phyloP scores from a whole-genome alignment of 2,113 vertebrate genomes.

The Planiliza haematocheilus region DNA sequence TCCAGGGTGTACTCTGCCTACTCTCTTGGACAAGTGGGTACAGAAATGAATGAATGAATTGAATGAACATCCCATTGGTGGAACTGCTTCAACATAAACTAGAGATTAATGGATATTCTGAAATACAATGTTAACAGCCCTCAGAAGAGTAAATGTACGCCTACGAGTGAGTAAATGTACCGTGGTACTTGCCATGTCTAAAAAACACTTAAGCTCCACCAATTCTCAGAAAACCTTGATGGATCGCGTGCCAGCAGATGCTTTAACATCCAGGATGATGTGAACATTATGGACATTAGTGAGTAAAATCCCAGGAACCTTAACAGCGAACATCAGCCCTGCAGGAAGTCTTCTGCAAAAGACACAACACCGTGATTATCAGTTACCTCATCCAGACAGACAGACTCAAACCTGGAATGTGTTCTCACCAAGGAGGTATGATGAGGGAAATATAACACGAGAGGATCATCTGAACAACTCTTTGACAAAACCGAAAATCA shows the following conservation, averaged over 20 bases:
- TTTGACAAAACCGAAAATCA: no score
- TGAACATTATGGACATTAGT: neutral
- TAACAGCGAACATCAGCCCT: neutral
- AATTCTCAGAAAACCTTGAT: neutral
- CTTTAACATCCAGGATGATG: neutral
- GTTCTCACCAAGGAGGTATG: neutral
- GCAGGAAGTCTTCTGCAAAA: constrained; percentile 5
- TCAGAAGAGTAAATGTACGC: no score
- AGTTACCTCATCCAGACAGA: constrained; percentile 11
- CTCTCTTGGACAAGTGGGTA: no score
- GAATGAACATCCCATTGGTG: no score
- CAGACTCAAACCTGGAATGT: neutral
- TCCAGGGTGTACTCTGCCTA: no score
- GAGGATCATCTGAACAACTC: no score
- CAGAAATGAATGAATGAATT: no score
- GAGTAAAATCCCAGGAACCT: neutral
- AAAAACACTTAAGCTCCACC: neutral
- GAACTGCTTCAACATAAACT: no score
- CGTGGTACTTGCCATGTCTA: neutral
- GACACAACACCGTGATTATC: constrained; percentile 25
- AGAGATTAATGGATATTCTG: no score
- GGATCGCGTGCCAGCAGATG: no score
- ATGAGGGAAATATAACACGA: no score
- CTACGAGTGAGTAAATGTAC: neutral
- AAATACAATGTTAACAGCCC: no score